Percentiles rank a stretch among this genome's conserved stretches.
Evolutionary conservation across 2,888 invertebrate species (phyloP).

Genomic region (Amiota communis): DNA sequence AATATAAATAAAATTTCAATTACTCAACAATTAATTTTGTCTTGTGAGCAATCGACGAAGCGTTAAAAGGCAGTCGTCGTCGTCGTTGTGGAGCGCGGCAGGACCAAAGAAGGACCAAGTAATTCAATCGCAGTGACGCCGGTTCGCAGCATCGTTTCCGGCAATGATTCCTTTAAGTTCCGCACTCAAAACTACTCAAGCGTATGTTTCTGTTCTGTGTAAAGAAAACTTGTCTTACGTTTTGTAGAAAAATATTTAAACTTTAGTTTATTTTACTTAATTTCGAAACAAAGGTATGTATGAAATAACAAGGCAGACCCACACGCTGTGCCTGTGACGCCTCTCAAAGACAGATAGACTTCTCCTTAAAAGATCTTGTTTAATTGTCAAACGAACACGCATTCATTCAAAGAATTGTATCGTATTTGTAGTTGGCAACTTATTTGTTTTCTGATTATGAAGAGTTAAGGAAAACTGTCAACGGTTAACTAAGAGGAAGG

Average conservation of each 20-base stretch:
- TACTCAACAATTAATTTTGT: conserved; percentile 74
- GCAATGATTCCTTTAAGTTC: background rate
- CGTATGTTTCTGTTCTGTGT: conserved; percentile 38
- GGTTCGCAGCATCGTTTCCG: conserved; percentile 31
- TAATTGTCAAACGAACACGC: conserved; percentile 49
- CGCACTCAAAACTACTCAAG: conserved; percentile 48
- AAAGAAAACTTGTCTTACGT: conserved; percentile 10
- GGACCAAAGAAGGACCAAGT: conserved; percentile 41
- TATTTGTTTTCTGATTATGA: conserved; percentile 73
- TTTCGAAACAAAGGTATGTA: background rate
- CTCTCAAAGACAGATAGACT: too few species aligned
- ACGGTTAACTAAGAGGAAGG: conserved; percentile 48
- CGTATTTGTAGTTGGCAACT: conserved; percentile 56
- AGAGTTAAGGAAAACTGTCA: conserved; percentile 73
- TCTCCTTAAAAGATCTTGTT: conserved; percentile 38
- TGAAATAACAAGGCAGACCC: background rate
- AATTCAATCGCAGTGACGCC: conserved; percentile 45
- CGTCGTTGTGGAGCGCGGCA: conserved; percentile 30
- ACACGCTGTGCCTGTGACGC: conserved; percentile 41
- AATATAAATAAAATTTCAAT: conserved; percentile 74
- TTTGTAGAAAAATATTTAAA: conserved; percentile 50
- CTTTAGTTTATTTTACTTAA: conserved; percentile 10
- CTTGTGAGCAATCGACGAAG: conserved; percentile 70
- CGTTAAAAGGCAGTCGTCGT: conserved; percentile 61
- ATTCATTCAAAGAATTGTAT: too few species aligned